Conservation (phyloP, 2,888 invertebrate species). For the Gandaritis pyraliata region DNA sequence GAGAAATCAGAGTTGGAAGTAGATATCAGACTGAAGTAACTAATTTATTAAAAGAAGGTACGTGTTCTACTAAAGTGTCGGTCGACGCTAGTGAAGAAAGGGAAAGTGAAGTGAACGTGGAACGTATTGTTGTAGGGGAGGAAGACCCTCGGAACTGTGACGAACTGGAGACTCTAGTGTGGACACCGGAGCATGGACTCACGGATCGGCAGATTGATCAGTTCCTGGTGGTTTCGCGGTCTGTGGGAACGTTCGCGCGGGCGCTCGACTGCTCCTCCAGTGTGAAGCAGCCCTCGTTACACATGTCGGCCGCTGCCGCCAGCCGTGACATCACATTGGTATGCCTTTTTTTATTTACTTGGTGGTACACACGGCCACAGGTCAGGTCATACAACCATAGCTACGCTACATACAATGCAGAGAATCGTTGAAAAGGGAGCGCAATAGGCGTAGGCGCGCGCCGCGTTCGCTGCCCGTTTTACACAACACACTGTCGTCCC, state of each 20-base stretch:
- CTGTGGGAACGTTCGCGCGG: slow-evolving; percentile 99
- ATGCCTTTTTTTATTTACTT: slow-evolving; percentile 46
- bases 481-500: too few relatives aligned
- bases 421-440: too few relatives aligned
- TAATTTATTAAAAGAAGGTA: slow-evolving; percentile 91
- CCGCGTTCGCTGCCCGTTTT: too few relatives aligned
- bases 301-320: slow-evolving; percentile 99
- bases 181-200: slow-evolving; percentile 96
- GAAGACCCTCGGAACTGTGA: slow-evolving; percentile 86
- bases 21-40: slow-evolving; percentile 98
- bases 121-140: slow-evolving; percentile 74
- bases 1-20: slow-evolving; percentile 96
- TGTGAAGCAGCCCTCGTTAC: slow-evolving; percentile 98
- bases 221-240: slow-evolving; percentile 96
- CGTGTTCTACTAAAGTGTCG: slow-evolving; percentile 45
- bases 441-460: too few relatives aligned
- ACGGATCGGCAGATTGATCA: slow-evolving; percentile 99
- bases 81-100: slow-evolving; percentile 26
- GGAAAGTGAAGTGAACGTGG: slow-evolving; percentile 35
- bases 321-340: slow-evolving; percentile 98
- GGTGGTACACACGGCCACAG: too few relatives aligned
- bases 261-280: slow-evolving; percentile 99
- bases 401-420: too few relatives aligned
- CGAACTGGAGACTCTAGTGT: slow-evolving; percentile 95
- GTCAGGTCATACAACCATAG: too few relatives aligned